These are phyloP conservation scores for Unio delphinus DNA, from an alignment of 2,888 invertebrate genomes.

Conservation along the genomic window DNA sequence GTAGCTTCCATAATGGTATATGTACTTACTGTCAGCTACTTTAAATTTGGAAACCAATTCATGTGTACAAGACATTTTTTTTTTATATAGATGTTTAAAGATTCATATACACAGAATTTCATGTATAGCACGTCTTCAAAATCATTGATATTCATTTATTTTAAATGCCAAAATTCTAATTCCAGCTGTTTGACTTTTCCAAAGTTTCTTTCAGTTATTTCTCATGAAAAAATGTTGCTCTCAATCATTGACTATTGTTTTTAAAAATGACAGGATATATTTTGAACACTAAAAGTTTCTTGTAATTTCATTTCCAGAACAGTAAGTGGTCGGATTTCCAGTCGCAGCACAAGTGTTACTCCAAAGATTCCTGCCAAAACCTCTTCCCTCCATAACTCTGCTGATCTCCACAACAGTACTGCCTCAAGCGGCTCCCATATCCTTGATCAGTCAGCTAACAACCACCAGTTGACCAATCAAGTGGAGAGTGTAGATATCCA, in stretches of 20 bases:
- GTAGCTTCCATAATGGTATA: too few relatives aligned
- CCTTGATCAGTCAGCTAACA: conserved; percentile 45
- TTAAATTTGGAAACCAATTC: too few relatives aligned
- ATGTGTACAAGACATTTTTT: too few relatives aligned
- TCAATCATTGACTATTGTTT: not conserved
- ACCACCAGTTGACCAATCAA: conserved; percentile 36
- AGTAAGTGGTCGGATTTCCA: conserved; percentile 68
- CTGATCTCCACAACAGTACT: conserved; percentile 63
- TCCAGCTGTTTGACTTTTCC: not conserved
- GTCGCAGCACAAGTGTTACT: conserved; percentile 69
- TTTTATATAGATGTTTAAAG: too few relatives aligned
- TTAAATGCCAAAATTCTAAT: too few relatives aligned
- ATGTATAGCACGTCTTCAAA: too few relatives aligned
- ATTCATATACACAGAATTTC: too few relatives aligned
- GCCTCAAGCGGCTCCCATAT: conserved; percentile 69
- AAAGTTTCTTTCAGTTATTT: not conserved
- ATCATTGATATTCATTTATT: too few relatives aligned
- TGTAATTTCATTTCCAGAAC: conserved; percentile 53
- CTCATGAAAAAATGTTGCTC: not conserved
- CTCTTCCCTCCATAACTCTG: conserved; percentile 65
- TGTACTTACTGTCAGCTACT: too few relatives aligned
- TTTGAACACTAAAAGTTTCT: not conserved
- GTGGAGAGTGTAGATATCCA: conserved; percentile 61
- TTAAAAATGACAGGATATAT: too few relatives aligned
- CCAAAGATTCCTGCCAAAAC: conserved; percentile 63